Conservation (phyloP, 2,888 invertebrate species). For the Lordiphosa andalusiaca region DNA sequence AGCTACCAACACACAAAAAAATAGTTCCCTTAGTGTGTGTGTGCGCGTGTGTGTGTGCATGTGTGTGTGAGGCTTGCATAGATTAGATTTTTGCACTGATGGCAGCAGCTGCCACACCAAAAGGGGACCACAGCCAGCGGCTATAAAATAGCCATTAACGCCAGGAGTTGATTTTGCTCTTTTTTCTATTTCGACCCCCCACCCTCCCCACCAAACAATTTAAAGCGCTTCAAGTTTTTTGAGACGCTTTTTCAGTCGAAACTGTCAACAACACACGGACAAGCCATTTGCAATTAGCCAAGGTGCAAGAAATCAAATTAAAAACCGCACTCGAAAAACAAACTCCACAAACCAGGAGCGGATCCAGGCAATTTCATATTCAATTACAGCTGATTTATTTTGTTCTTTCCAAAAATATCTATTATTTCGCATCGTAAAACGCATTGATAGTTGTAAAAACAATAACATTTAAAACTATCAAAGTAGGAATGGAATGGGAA, state of each 20-base stretch:
- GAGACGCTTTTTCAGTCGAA: slow-evolving; percentile 38
- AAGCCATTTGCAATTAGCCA: slow-evolving; percentile 77
- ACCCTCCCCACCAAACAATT: slow-evolving; percentile 27
- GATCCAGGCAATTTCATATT: background rate
- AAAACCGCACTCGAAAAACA: slow-evolving; percentile 24
- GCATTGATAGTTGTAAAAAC: no score
- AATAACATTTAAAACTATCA: no score
- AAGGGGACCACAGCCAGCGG: slow-evolving; percentile 59
- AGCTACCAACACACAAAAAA: slow-evolving; percentile 46
- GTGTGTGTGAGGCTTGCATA: slow-evolving; percentile 52
- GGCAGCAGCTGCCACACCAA: slow-evolving; percentile 49
- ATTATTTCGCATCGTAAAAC: no score
- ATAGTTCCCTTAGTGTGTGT: slow-evolving; percentile 32
- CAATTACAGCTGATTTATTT: no score
- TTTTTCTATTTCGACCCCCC: slow-evolving; percentile 8
- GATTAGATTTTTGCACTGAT: slow-evolving; percentile 66
- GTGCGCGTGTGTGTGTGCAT: slow-evolving; percentile 30
- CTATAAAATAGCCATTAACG: slow-evolving; percentile 77
- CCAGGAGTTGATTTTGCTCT: slow-evolving; percentile 48
- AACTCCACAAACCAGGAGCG: background rate
- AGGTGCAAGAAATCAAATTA: slow-evolving; percentile 77
- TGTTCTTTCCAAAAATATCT: no score
- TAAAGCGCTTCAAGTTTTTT: slow-evolving; percentile 55
- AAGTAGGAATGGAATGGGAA: no score
- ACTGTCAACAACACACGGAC: slow-evolving; percentile 78